Evolutionary conservation across 2,888 invertebrate species (phyloP), one percentile per base, ranked within the genome.

Genomic region (Leptopilina myrica): DNA sequence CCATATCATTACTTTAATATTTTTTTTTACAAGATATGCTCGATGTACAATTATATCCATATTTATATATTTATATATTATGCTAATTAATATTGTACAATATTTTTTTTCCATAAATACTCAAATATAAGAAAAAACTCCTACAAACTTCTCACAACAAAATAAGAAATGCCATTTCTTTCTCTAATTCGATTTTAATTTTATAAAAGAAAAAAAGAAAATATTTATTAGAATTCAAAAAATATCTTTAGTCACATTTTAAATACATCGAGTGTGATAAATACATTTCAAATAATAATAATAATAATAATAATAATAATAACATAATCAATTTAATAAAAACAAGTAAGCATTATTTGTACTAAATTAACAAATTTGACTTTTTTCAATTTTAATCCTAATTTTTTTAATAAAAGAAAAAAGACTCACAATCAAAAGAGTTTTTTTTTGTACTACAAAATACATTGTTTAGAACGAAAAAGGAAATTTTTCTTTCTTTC

Each of bases 21-120:
- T 65, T 49, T 73, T 73, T 73, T 64, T 64, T 75, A 76, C 77
- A 65, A 77, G 66, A 64, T 73, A 73, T 73, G 56, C 73, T 73
- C 73, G 56, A 73, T 73, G 56, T 56, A 73, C 73, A 73, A 73
- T 73, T 49, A 69, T 69, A 49, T 46, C 9, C 12, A 49, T 49
- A 66, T 43, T 40, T 46, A 15, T 62, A 62, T 49, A 15, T 49
- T 15, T 66, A 67, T 49, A 56, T 73, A 73, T 73, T 73, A 73
- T 53, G 53, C 33, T 73, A 73, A 33, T 56, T 56, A 33, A 73
- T 73, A 73, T 73, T 73, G 56, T 56, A 73, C 73, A 73, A 73
- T 73, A 73, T 33, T 73, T 73, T 43, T 33, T 43, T 20, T 33
- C 33, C 49, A 12, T 26, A 73, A 46, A 33, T 73, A 26, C 49